Percentiles rank a stretch among this genome's conserved stretches.
Conservation (phyloP, 1,140 invertebrate species). For the Saccostrea echinata region DNA sequence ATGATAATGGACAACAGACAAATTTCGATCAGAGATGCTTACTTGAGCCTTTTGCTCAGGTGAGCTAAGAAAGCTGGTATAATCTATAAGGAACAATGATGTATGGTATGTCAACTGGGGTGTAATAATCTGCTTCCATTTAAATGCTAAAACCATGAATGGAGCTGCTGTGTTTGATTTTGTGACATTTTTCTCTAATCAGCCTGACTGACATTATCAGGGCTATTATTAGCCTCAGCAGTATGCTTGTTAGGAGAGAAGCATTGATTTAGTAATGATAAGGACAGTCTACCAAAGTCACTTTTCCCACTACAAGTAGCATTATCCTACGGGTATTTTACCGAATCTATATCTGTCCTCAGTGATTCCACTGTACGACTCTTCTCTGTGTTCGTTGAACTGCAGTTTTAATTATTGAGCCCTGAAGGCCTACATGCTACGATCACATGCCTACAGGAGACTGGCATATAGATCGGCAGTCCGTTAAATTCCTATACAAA, state of each 20-base stretch:
- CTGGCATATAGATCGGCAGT: neutral
- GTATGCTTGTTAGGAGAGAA: neutral
- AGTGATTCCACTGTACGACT: neutral
- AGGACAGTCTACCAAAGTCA: neutral
- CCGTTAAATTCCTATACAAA: slow-evolving; percentile 15
- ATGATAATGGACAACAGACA: too few species aligned
- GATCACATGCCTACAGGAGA: neutral
- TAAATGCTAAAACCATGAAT: too few species aligned
- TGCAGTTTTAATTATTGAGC: slow-evolving; percentile 6
- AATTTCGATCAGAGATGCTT: too few species aligned
- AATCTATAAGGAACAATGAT: too few species aligned
- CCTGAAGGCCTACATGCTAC: neutral
- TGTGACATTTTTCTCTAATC: too few species aligned
- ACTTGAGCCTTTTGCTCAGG: too few species aligned
- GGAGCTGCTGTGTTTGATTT: too few species aligned
- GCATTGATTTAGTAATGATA: neutral
- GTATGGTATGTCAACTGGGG: too few species aligned
- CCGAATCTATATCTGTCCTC: neutral
- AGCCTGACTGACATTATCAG: neutral
- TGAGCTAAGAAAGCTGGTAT: too few species aligned
- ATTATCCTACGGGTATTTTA: slow-evolving; percentile 4
- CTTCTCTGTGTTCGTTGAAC: neutral
- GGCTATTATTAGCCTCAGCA: neutral
- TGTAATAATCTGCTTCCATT: neutral
- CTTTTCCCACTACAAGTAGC: neutral